Evolutionary conservation across 2,888 invertebrate genomes (phyloP), one percentile per base, ranked within the genome.

Genomic region (Epistrophe grossulariae): DNA sequence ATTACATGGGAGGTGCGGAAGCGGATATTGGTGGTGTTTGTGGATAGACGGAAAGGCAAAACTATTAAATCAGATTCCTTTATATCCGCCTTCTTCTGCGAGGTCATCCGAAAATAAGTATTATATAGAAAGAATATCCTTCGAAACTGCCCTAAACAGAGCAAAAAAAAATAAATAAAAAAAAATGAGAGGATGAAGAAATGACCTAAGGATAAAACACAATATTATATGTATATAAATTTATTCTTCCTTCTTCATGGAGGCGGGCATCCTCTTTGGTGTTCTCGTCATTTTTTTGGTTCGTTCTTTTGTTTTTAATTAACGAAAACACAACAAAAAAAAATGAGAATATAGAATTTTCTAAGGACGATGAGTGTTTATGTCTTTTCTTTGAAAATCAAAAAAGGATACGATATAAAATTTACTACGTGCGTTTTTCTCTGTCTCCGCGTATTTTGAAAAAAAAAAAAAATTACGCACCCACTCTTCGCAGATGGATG

Each of bases 321-420:
- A 85, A 85, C 78, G 62, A 52, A 81, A 81, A 84, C 15, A 31
- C 80, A 85, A 19, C 80, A 85, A 19, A 19, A n/a, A 60, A 40
- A 62, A 40, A 11, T 48, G 17, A 24, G 24, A 43, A 48, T 57
- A 70, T 43, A 59, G 40, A 24, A n/a, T 35, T 50, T 57, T 74
- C 82, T 43, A 79, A 82, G 82, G 43, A 64, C 74, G 74, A 45
- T 79, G 83, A 87, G 82, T 87, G 85, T 82, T 87, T 79, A 79
- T 82, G 85, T 71, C 82, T 87, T 85, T 87, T 71, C 87, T 79
- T 87, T 87, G 66, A 79, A 79, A 72, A 71, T 73, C 43, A 68
- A 68, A 24, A 80, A 74, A 70, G 77, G 48, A 74, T 70, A 73
- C 64, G 60, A 59, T 60, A 52, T n/a, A n/a, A n/a, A n/a, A n/a